Base-by-base conservation (phyloP, 2,888 invertebrate genomes). In the Caenorhabditis parvicauda region DNA sequence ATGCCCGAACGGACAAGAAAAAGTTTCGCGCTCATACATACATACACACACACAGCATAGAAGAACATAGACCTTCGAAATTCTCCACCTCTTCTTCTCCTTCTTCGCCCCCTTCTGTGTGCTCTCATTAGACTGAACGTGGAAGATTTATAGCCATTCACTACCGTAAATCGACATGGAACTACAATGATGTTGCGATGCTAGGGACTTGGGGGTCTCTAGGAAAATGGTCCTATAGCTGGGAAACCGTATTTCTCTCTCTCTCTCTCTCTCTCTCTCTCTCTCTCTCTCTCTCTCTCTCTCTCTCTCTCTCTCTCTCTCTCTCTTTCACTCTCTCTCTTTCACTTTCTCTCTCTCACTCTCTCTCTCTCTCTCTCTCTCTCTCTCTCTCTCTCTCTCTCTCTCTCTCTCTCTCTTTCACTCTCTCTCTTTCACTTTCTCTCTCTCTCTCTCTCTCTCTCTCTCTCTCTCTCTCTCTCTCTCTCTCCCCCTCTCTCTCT, bases 381-480 rank as follows among this genome's bases (percentile, higher is more conserved):
- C 29, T 42, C n/a, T 28, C 32, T 46, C 49, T 56, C 22, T 50
- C 32, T n/a, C 46, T 25, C 32, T 32, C 43, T 21, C 41, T 27
- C 35, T 53, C 46, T 28, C 46, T 37, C 37, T 41, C 22, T 21
- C 39, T 38, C 27, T 32, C 19, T 41, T 41, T 37, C 37, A 39
- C 35, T 35, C 38, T 44, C 43, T 32, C 43, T 55, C 49, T 51
- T 47, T 41, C 45, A 46, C 60, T 46, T 52, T 61, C 49, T 55
- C 50, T 46, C 56, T 51, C 49, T 44, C 43, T 32, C 37, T 35
- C 35, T 25, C 47, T 2, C 1, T 9, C 28, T 9, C 21, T 17
- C 38, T 17, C 49, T 6, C 22, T 12, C 6, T 19, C 38, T 37
- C 24, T 27, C 43, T 6, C 43, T n/a, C 17, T 27, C n/a, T 22